Evolutionary conservation across 2,113 vertebrate species (phyloP).

Genomic region (Neotoma lepida): DNA sequence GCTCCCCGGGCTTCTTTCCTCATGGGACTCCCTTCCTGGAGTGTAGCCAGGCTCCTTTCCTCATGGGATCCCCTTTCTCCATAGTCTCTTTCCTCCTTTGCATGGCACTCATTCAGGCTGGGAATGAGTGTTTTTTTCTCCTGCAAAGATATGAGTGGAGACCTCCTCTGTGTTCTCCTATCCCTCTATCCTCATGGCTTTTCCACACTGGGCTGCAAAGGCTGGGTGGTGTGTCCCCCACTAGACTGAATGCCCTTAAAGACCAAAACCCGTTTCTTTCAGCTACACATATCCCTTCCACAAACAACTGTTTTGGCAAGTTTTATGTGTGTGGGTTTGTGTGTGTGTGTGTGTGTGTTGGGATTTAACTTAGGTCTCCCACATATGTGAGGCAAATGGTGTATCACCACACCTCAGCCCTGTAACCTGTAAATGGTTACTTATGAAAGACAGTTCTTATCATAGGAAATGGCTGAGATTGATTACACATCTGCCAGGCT

Average conservation of each 20-base stretch:
- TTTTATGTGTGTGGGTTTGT: neutral
- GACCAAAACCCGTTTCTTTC: neutral
- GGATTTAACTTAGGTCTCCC: neutral
- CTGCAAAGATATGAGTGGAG: neutral
- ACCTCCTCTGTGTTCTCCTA: neutral
- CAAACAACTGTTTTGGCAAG: neutral
- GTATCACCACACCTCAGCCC: neutral
- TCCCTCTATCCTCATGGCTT: neutral
- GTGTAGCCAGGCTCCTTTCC: neutral
- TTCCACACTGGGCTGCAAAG: neutral
- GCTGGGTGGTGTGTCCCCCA: neutral
- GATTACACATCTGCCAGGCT: neutral
- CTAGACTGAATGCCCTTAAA: neutral
- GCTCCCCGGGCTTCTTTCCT: neutral
- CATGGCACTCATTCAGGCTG: neutral
- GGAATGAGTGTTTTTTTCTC: neutral
- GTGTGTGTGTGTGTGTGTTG: neutral
- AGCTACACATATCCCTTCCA: neutral
- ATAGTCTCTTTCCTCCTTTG: neutral
- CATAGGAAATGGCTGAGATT: neutral
- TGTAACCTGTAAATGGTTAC: neutral
- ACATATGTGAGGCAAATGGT: neutral
- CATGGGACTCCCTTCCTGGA: neutral
- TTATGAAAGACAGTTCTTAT: neutral
- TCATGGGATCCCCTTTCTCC: accelerated